Conservation (phyloP, 2,888 invertebrate genomes). For the Choreutis nemorana region DNA sequence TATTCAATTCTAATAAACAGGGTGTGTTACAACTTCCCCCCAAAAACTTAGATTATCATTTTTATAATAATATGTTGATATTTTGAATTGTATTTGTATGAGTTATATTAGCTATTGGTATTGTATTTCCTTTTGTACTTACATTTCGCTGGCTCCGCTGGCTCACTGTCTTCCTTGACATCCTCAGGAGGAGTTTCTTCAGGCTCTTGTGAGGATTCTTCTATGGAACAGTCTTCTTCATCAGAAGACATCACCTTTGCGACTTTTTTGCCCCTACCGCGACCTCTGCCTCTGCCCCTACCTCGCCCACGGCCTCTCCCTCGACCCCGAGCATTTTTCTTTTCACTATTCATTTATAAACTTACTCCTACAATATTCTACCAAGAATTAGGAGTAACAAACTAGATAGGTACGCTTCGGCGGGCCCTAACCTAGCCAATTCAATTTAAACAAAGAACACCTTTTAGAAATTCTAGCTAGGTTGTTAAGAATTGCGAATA, state of each 20-base stretch:
- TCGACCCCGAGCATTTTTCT: slow-evolving; percentile 74
- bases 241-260: slow-evolving; percentile 74
- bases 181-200: slow-evolving; percentile 53
- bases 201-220: slow-evolving; percentile 59
- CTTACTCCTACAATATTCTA: slow-evolving; percentile 1
- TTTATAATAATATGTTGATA: neutral
- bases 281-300: slow-evolving; percentile 74
- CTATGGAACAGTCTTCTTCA: slow-evolving; percentile 60
- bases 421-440: too few species aligned
- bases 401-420: too few species aligned
- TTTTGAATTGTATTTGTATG: neutral
- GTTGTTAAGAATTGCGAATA: too few species aligned
- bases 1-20: too few species aligned
- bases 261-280: slow-evolving; percentile 78
- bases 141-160: slow-evolving; percentile 63
- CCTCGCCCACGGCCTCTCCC: slow-evolving; percentile 83
- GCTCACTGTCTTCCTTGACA: slow-evolving; percentile 50
- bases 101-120: neutral
- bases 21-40: too few species aligned
- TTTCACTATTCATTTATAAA: slow-evolving; percentile 53
- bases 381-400: too few species aligned
- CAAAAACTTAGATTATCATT: too few species aligned
- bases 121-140: slow-evolving; percentile 17
- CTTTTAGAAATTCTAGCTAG: too few species aligned
- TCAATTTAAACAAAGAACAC: too few species aligned